A percentile compares a stretch with the other conserved stretches of the same genome.
phyloP scores from a whole-genome alignment of 2,797 vertebrate genomes.

The Pteropus rufus region DNA sequence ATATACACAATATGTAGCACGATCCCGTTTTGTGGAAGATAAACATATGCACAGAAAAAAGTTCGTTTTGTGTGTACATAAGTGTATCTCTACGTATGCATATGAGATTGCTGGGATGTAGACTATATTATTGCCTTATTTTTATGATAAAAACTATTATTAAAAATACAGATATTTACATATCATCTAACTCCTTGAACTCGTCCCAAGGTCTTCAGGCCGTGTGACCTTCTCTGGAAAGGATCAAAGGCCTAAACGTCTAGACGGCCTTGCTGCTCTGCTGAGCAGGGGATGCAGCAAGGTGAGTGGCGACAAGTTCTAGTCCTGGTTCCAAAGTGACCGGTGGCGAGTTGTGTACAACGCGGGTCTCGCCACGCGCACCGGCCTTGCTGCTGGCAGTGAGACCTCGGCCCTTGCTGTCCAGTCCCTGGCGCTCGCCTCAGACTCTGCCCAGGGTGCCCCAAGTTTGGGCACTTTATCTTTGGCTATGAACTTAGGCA shows the following conservation, averaged over 20 bases:
- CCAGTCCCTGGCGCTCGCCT: neutral
- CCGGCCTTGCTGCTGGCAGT: neutral
- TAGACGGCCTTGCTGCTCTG: neutral
- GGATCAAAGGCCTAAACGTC: neutral
- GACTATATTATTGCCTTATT: neutral
- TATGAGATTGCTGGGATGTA: neutral
- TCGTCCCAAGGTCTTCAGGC: neutral
- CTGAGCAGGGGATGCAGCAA: too few species aligned
- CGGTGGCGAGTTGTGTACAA: neutral
- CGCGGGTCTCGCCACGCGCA: too few species aligned
- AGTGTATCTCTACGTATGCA: too few species aligned
- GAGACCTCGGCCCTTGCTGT: neutral
- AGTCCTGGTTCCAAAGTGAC: neutral
- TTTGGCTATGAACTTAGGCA: neutral
- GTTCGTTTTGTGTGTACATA: neutral
- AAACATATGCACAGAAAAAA: neutral
- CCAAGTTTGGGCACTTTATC: neutral
- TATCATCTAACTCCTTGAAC: neutral
- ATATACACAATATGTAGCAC: neutral
- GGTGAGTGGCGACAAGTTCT: too few species aligned
- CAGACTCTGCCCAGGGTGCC: neutral
- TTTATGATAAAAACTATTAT: neutral
- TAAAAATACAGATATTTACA: neutral
- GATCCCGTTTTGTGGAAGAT: neutral
- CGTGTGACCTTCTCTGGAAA: neutral